Evolutionary conservation across 2,888 invertebrate species (phyloP).

Genomic region (Aromia moschata): DNA sequence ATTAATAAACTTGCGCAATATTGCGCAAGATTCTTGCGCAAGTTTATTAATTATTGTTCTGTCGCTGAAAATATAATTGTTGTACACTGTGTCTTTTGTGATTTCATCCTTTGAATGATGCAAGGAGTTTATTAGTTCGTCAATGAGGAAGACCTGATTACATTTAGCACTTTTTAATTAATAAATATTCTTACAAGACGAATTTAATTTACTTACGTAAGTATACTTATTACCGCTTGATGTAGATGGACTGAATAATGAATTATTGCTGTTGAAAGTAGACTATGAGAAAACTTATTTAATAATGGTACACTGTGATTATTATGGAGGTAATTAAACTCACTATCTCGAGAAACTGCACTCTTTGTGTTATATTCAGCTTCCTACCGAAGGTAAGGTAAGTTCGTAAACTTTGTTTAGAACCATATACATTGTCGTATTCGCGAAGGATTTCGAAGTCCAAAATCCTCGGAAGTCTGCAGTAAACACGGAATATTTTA

Average conservation of each 20-base stretch:
- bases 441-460: not conserved
- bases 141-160: too few relatives aligned
- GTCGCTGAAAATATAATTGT: too few relatives aligned
- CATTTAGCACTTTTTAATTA: too few relatives aligned
- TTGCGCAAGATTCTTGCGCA: too few relatives aligned
- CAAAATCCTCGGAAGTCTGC: not conserved
- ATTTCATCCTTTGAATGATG: too few relatives aligned
- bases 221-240: too few relatives aligned
- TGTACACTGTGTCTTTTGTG: too few relatives aligned
- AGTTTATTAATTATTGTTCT: too few relatives aligned
- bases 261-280: not conserved
- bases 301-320: not conserved
- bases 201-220: too few relatives aligned
- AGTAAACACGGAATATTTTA: not conserved
- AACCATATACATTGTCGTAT: not conserved
- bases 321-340: conserved; percentile 1
- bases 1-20: too few relatives aligned
- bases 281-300: not conserved
- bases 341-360: not conserved
- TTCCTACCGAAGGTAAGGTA: not conserved
- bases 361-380: not conserved
- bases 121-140: too few relatives aligned
- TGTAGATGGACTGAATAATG: not conserved
- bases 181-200: too few relatives aligned
- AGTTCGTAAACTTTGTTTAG: not conserved